Evolutionary conservation across 2,113 vertebrate species (phyloP).

Genomic region (Dromaius novaehollandiae): DNA sequence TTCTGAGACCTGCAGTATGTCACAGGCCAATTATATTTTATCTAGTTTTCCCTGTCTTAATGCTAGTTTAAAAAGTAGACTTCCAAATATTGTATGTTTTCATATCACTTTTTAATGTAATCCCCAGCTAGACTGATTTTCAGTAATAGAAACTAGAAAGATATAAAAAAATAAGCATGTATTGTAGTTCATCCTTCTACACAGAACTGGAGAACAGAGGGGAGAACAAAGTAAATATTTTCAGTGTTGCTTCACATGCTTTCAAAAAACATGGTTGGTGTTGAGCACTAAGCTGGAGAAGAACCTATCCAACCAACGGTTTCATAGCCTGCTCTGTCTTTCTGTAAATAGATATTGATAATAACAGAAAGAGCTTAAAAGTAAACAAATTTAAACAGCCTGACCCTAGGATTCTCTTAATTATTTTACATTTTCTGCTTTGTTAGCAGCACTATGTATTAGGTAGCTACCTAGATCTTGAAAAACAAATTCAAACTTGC

Average conservation of each 20-base stretch:
- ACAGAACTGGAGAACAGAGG: neutral
- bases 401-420: neutral
- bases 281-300: neutral
- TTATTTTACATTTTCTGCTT: neutral
- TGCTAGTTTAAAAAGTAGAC: neutral
- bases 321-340: neutral
- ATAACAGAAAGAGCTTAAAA: neutral
- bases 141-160: neutral
- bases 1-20: neutral
- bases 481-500: neutral
- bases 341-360: neutral
- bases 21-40: neutral
- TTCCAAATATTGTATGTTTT: neutral
- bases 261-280: neutral
- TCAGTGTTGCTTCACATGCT: neutral
- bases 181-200: neutral
- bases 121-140: neutral
- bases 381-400: neutral
- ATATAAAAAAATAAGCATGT: neutral
- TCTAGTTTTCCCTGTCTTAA: neutral
- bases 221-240: neutral
- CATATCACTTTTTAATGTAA: neutral
- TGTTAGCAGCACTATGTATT: neutral
- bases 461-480: neutral
- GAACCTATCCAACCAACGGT: neutral